Evolutionary conservation across 1,140 invertebrate species (phyloP), one percentile per base, ranked within the genome.

Genomic region (Maconellicoccus hirsutus): DNA sequence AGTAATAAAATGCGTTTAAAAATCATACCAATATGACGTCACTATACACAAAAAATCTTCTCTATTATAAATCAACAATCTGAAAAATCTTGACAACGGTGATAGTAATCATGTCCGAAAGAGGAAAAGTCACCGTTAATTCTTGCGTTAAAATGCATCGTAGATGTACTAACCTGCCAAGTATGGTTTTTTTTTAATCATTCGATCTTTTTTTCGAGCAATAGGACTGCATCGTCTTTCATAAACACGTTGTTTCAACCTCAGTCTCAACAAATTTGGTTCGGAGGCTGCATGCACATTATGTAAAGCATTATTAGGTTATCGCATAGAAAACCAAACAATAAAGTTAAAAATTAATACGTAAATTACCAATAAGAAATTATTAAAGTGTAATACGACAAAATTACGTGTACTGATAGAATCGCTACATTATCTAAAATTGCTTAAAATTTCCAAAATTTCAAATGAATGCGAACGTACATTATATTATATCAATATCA

Each of bases 191-290:
- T 52, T 70, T 38, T 70, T 38, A 23, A 70, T 33, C 12, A 70
- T 82, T 78, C 87, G 82, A 27, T 72, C 89, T 79, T 91, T 91
- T 76, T 92, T 85, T 75, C 92, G 85, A 76, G 91, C 88, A 80
- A 93, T 87, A 75, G 93, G 92, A 79, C 91, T 93, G 79, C 86
- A 84, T 78, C 92, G 86, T 75, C 92, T 86, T 81, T 95, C 92
- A 82, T 94, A 90, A 77, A 96, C 91, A 80, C 93, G 90, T 83
- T 95, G 92, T 85, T 97, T 97, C 78, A 97, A 85, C 78, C 93
- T 90, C 82, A 96, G 90, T 86, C 97, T 97, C 82, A 95, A 85
- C 82, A 96, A 87, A 86, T 98, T 97, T 75, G 94, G 94, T 86
- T 97, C 94, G 82, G 94, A 97, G 78, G 94, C 95, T 96, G 86